A percentile compares a stretch with the other conserved stretches of the same genome.
Conservation (phyloP, 2,113 vertebrate species). For the Charina bottae region DNA sequence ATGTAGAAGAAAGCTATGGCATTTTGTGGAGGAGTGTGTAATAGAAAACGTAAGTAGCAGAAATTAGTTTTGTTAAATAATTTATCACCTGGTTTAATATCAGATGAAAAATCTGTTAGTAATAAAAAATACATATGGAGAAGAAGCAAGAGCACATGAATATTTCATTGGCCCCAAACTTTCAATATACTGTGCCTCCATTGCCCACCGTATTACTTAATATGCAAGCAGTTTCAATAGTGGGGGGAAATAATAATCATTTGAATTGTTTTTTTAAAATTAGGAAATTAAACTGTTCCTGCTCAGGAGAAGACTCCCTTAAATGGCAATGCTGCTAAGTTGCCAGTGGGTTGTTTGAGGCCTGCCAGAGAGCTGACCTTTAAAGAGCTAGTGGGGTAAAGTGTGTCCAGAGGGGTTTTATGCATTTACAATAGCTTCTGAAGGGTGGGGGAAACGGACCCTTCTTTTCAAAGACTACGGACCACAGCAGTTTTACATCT, state of each 20-base stretch:
- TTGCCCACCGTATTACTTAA: background rate
- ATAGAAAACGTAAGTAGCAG: conserved; percentile 41
- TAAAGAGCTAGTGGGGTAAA: conserved; percentile 7
- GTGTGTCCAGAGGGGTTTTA: background rate
- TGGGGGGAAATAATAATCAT: background rate
- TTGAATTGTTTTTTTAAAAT: background rate
- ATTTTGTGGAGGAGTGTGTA: conserved; percentile 33
- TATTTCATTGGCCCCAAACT: conserved; percentile 50
- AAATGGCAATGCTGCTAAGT: background rate
- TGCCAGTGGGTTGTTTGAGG: background rate
- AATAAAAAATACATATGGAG: conserved; percentile 58
- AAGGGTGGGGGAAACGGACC: background rate
- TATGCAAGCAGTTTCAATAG: background rate
- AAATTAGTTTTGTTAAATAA: conserved; percentile 56
- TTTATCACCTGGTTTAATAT: conserved; percentile 51
- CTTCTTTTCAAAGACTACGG: background rate
- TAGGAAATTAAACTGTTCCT: background rate
- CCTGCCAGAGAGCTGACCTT: conserved; percentile 1
- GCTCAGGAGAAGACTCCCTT: background rate
- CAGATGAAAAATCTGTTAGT: conserved; percentile 57
- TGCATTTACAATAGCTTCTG: background rate
- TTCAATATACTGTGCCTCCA: background rate
- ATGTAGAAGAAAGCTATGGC: background rate
- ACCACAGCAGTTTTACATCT: background rate
- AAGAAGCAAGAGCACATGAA: conserved; percentile 59